A percentile compares a stretch with the other conserved stretches of the same genome.
Conservation (phyloP, 2,797 vertebrate species). For the Halcyon chelicuti region DNA sequence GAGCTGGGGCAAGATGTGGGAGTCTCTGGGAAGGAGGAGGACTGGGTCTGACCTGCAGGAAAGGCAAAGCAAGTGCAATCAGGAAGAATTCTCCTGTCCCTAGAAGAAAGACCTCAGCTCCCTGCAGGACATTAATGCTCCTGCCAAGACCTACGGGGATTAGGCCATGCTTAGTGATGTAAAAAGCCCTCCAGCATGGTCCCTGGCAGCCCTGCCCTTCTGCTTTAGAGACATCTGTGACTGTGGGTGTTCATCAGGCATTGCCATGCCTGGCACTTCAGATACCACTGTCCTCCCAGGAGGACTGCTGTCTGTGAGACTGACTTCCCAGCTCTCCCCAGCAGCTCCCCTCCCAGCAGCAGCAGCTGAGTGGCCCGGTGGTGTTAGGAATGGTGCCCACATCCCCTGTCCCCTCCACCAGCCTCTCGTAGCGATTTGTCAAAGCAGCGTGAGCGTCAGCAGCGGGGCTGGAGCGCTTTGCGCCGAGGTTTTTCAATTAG, state of each 20-base stretch:
- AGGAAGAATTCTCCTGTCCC: neutral
- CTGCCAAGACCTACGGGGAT: neutral
- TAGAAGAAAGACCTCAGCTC: neutral
- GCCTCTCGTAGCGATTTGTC: neutral
- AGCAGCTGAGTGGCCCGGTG: neutral
- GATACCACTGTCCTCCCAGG: neutral
- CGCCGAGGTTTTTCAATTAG: constrained; percentile 21
- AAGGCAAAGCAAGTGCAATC: neutral
- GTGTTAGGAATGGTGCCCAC: fast-evolving
- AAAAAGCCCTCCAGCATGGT: neutral
- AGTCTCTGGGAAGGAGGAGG: neutral
- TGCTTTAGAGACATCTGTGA: fast-evolving
- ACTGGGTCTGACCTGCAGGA: neutral
- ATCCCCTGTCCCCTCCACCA: neutral
- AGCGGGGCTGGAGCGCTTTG: neutral
- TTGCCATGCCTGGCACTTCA: fast-evolving
- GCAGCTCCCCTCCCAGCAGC: neutral
- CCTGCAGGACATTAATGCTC: neutral
- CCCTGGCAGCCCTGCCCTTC: neutral
- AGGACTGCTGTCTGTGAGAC: fast-evolving
- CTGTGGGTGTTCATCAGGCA: neutral
- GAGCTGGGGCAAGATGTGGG: neutral
- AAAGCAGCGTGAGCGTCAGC: neutral
- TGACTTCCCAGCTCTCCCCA: neutral
- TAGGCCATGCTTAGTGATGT: fast-evolving